These are phyloP conservation scores for Tachina grossa DNA, from an alignment of 2,888 invertebrate species.

Conservation along the genomic window DNA sequence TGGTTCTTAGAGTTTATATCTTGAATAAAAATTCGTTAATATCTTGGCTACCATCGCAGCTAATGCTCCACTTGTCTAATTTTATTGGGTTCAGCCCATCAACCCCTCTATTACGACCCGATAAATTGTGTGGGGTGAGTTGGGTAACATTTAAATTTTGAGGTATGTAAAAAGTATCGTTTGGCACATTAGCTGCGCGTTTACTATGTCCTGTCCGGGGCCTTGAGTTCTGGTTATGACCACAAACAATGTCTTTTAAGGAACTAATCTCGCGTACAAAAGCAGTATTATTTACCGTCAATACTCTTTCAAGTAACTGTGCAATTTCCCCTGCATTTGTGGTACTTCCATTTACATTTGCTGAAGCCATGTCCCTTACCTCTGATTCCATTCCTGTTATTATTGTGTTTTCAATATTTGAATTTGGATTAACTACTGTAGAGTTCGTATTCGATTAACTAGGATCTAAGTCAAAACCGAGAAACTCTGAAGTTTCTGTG, in stretches of 20 bases:
- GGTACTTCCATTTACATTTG: no score
- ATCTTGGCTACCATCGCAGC: not conserved
- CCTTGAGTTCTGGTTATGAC: not conserved
- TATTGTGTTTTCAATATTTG: no score
- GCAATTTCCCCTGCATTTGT: no score
- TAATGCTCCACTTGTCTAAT: not conserved
- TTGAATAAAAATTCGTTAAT: not conserved
- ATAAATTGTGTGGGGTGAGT: conserved; percentile 6
- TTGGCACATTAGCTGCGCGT: not conserved
- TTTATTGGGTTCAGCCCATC: not conserved
- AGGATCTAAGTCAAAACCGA: no score
- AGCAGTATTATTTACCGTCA: not conserved
- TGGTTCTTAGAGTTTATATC: not conserved
- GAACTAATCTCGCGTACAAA: not conserved
- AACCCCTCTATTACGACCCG: not conserved
- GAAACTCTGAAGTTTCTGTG: no score
- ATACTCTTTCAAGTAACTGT: conserved; percentile 5
- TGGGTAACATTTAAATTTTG: not conserved
- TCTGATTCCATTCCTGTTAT: no score
- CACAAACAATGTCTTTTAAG: not conserved
- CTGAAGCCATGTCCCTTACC: no score
- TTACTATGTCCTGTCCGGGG: not conserved
- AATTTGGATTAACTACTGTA: no score
- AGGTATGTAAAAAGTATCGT: not conserved
- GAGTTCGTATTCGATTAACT: no score